These are phyloP conservation scores for Conchocele bisecta DNA, from an alignment of 2,888 invertebrate species.

Conservation along the genomic window DNA sequence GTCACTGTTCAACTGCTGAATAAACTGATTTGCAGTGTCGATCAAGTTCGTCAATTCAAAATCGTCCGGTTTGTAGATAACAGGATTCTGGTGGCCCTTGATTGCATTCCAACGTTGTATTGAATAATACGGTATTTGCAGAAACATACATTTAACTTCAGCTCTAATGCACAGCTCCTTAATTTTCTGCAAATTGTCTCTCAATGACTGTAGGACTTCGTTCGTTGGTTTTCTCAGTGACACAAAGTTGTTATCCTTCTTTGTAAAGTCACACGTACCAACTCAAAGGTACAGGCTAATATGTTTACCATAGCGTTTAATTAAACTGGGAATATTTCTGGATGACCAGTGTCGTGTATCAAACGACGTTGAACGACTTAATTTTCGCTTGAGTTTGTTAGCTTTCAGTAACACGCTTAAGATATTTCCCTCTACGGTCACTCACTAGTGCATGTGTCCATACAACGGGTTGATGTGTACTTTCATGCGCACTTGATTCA, in stretches of 20 bases:
- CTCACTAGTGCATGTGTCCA: constrained; percentile 1
- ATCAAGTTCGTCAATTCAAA: constrained; percentile 1
- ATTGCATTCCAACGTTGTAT: constrained; percentile 11
- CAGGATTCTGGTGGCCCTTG: constrained; percentile 17
- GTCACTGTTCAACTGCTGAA: constrained; percentile 6
- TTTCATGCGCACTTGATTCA: no score
- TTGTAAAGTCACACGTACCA: constrained; percentile 25
- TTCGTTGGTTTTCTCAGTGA: no score
- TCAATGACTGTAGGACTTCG: neutral
- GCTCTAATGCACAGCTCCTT: neutral
- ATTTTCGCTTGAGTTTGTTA: neutral
- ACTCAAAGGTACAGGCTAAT: constrained; percentile 10
- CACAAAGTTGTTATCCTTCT: constrained; percentile 1
- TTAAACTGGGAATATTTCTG: neutral
- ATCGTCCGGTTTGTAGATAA: constrained; percentile 6
- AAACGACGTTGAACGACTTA: neutral
- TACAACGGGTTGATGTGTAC: no score
- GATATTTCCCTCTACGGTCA: constrained; percentile 21
- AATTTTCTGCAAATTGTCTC: constrained; percentile 4
- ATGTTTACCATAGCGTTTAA: neutral
- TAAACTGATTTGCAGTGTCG: constrained; percentile 1
- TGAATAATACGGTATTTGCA: constrained; percentile 18
- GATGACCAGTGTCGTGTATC: neutral
- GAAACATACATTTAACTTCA: constrained; percentile 10
- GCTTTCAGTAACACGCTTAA: neutral